These are phyloP conservation scores for Podarcis siculus DNA, from an alignment of 2,797 vertebrate species.

Conservation along the genomic window DNA sequence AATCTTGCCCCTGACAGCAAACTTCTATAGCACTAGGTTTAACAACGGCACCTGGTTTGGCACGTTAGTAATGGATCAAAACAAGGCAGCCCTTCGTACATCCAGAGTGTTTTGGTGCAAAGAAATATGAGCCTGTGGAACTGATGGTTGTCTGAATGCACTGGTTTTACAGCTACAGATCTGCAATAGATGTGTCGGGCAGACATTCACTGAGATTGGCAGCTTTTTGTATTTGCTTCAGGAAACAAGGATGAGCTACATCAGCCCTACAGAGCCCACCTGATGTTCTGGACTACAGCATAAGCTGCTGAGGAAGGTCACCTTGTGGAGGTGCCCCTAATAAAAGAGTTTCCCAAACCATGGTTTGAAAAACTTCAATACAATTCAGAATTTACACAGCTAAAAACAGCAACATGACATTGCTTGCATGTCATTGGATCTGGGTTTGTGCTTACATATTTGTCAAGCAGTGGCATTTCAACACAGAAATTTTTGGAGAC, in stretches of 20 bases:
- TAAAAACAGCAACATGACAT: background rate
- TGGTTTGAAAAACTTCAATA: background rate
- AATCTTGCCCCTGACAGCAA: conserved; percentile 1
- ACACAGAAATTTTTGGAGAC: no score
- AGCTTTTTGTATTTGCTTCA: background rate
- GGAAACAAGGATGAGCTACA: background rate
- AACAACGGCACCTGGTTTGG: background rate
- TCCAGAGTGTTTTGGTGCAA: background rate
- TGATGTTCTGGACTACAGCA: background rate
- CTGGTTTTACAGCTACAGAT: background rate
- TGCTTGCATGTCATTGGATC: background rate
- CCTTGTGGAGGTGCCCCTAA: background rate
- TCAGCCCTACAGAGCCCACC: no score
- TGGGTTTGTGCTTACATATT: background rate
- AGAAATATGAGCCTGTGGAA: background rate
- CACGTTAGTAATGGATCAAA: background rate
- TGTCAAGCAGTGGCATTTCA: background rate
- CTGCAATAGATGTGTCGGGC: background rate
- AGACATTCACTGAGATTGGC: background rate
- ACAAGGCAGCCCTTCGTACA: background rate
- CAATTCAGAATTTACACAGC: background rate
- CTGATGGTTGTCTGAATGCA: background rate
- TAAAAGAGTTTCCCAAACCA: background rate
- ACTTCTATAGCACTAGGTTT: background rate
- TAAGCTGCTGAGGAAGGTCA: background rate